Conservation (phyloP, 2,888 invertebrate genomes). For the Cheilosia impressa region DNA sequence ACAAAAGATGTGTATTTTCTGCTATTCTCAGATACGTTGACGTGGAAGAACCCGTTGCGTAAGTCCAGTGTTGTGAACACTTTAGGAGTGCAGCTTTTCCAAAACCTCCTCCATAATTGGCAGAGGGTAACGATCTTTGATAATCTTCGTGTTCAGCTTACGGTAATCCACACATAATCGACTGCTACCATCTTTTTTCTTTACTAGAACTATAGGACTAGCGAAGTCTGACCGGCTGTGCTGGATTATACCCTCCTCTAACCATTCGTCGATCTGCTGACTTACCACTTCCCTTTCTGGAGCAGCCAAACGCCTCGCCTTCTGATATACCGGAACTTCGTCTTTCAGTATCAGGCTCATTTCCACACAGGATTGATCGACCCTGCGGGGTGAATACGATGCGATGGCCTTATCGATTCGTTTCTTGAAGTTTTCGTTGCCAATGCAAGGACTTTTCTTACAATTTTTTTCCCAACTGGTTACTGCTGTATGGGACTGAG, state of each 20-base stretch:
- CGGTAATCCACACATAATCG: slow-evolving; percentile 78
- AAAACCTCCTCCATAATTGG: slow-evolving; percentile 44
- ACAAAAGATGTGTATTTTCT: slow-evolving; percentile 81
- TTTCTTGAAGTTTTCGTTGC: slow-evolving; percentile 3
- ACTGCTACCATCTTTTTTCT: slow-evolving; percentile 75
- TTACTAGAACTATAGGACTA: slow-evolving; percentile 77
- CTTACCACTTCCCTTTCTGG: neutral
- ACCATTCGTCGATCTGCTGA: slow-evolving; percentile 21
- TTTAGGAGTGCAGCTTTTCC: slow-evolving; percentile 72
- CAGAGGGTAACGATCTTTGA: slow-evolving; percentile 43
- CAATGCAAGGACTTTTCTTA: slow-evolving; percentile 4
- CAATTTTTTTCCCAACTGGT: neutral
- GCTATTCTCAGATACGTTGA: slow-evolving; percentile 16
- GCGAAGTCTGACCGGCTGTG: slow-evolving; percentile 74
- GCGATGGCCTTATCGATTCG: neutral
- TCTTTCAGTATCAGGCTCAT: slow-evolving; percentile 19
- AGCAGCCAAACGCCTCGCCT: neutral
- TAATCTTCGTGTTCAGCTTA: slow-evolving; percentile 27
- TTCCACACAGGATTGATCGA: slow-evolving; percentile 3
- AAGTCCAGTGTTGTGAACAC: slow-evolving; percentile 77
- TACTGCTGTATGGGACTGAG: too few relatives aligned
- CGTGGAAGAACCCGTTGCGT: slow-evolving; percentile 41
- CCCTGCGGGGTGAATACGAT: slow-evolving; percentile 5
- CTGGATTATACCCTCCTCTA: slow-evolving; percentile 47
- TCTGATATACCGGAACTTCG: slow-evolving; percentile 2